These are phyloP conservation scores for Siniperca obscura DNA, from an alignment of 2,797 vertebrate species.

Conservation along the genomic window DNA sequence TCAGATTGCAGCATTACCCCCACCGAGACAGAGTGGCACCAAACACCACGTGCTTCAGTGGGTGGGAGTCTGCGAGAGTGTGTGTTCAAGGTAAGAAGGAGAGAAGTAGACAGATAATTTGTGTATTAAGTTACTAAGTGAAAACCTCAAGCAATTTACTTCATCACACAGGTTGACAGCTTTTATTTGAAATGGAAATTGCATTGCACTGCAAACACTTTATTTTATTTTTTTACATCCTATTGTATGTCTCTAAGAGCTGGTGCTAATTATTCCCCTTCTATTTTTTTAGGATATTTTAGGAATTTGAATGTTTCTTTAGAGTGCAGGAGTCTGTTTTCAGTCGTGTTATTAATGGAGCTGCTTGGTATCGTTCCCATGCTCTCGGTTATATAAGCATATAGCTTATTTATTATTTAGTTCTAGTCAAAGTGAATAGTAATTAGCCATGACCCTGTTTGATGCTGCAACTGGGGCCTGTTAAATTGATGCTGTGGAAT, in stretches of 20 bases:
- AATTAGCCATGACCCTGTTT: slow-evolving; percentile 79
- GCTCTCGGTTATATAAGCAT: slow-evolving; percentile 66
- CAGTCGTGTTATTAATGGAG: slow-evolving; percentile 39
- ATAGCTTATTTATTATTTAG: slow-evolving; percentile 78
- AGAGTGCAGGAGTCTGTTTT: slow-evolving; percentile 42
- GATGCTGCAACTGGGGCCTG: slow-evolving; percentile 72
- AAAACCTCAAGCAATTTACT: slow-evolving; percentile 48
- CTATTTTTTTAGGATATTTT: slow-evolving; percentile 24
- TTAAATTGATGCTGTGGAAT: slow-evolving; percentile 75
- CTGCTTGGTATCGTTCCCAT: slow-evolving; percentile 22
- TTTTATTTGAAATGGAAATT: slow-evolving; percentile 52
- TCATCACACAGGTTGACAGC: slow-evolving; percentile 36
- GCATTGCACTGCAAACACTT: neutral
- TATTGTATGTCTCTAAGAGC: slow-evolving; percentile 11
- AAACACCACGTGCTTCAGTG: slow-evolving; percentile 15
- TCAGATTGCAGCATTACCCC: slow-evolving; percentile 45
- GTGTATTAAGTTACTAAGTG: slow-evolving; percentile 40
- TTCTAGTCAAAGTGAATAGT: slow-evolving; percentile 73
- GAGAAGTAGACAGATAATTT: slow-evolving; percentile 35
- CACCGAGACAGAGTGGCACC: slow-evolving; percentile 45
- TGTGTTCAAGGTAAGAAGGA: slow-evolving; percentile 46
- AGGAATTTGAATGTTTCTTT: slow-evolving; percentile 22
- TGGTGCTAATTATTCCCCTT: slow-evolving; percentile 9
- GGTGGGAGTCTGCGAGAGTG: slow-evolving; percentile 7
- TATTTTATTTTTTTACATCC: slow-evolving; percentile 14